Conservation (phyloP, 2,888 invertebrate genomes). For the Troilus luridus region DNA sequence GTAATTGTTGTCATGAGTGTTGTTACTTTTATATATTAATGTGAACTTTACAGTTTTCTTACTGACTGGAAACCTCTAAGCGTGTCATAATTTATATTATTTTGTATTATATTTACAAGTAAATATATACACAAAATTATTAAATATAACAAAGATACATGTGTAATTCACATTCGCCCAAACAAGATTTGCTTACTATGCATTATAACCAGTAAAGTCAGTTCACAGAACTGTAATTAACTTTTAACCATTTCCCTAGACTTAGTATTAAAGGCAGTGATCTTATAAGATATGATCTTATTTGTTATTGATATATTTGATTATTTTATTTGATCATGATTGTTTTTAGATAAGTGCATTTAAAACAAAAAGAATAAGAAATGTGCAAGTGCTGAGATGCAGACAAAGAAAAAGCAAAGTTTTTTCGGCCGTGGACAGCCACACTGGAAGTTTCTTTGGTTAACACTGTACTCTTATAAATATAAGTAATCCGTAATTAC, state of each 20-base stretch:
- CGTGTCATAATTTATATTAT: conserved; percentile 49
- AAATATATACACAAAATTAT: conserved; percentile 46
- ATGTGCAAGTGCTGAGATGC: conserved; percentile 53
- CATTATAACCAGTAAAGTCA: conserved; percentile 13
- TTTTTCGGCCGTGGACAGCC: conserved; percentile 37
- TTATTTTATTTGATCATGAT: conserved; percentile 54
- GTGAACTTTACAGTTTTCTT: conserved; percentile 19
- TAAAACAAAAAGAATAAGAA: conserved; percentile 39
- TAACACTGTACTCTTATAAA: conserved; percentile 56
- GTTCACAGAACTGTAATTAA: neutral
- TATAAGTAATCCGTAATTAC: conserved; percentile 1
- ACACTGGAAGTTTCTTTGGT: conserved; percentile 54
- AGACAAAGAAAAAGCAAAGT: conserved; percentile 53
- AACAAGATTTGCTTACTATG: neutral
- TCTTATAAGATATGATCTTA: conserved; percentile 41
- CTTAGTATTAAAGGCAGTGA: conserved; percentile 49
- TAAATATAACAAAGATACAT: conserved; percentile 20
- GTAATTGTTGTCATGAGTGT: conserved; percentile 55
- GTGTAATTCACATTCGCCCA: neutral
- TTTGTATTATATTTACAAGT: conserved; percentile 31
- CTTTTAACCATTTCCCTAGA: conserved; percentile 24
- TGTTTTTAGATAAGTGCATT: conserved; percentile 23
- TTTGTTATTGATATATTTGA: conserved; percentile 46
- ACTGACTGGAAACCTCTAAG: conserved; percentile 37
- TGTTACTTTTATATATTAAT: neutral